Evolutionary conservation across 2,888 invertebrate species (phyloP).

Genomic region (Lordiphosa andalusiaca): DNA sequence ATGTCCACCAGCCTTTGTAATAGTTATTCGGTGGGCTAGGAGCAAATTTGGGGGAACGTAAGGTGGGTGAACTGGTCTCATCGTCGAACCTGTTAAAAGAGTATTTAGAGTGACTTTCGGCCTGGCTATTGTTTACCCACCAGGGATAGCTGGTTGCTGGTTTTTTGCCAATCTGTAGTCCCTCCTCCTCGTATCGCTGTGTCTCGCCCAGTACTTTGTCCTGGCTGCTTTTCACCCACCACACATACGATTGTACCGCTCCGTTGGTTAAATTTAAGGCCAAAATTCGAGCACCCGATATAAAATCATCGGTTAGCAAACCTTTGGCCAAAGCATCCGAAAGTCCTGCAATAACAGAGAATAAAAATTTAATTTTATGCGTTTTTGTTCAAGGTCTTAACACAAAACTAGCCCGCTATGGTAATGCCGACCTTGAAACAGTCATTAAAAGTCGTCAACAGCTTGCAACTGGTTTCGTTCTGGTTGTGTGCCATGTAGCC

Average conservation of each 20-base stretch:
- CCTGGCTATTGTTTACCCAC: constrained; percentile 78
- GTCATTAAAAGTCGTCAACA: constrained; percentile 36
- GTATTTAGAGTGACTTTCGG: too few species aligned
- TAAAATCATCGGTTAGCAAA: constrained; percentile 84
- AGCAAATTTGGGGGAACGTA: constrained; percentile 85
- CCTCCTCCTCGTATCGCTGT: constrained; percentile 82
- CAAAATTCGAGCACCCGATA: constrained; percentile 83
- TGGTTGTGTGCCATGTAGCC: constrained; percentile 33
- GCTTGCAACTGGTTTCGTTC: constrained; percentile 36
- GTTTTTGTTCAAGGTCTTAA: background rate
- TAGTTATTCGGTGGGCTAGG: constrained; percentile 83
- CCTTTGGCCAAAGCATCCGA: constrained; percentile 88
- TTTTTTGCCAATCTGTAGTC: constrained; percentile 83
- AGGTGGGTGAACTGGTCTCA: constrained; percentile 82
- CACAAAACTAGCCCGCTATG: background rate
- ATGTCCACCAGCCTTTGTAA: constrained; percentile 92
- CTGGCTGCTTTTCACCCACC: constrained; percentile 82
- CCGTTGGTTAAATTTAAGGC: constrained; percentile 84
- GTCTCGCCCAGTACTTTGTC: constrained; percentile 77
- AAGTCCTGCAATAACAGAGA: constrained; percentile 81
- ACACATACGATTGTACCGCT: constrained; percentile 82
- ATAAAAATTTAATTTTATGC: constrained; percentile 2
- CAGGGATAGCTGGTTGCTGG: constrained; percentile 87
- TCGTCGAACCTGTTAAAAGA: constrained; percentile 82
- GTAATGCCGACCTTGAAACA: constrained; percentile 21